Percentiles rank a stretch among this genome's conserved stretches.
phyloP scores from a whole-genome alignment of 2,797 vertebrate species.

The Clarias laeviceps region DNA sequence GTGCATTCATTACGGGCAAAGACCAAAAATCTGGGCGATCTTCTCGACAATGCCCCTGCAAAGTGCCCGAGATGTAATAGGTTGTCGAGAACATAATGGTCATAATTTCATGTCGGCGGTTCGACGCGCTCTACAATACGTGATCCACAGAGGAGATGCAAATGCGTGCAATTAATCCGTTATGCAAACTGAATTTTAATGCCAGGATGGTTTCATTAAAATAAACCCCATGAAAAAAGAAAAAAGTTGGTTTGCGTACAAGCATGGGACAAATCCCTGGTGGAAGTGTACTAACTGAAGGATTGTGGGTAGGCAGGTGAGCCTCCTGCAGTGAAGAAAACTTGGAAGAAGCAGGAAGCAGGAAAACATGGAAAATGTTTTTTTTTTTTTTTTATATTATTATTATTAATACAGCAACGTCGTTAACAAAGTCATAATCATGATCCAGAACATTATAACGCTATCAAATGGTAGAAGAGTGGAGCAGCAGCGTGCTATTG shows the following conservation, averaged over 20 bases:
- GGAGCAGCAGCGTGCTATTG: conserved; percentile 35
- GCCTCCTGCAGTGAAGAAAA: conserved; percentile 37
- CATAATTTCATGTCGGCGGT: conserved; percentile 61
- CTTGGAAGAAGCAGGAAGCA: neutral
- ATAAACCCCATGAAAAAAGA: neutral
- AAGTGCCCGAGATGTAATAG: conserved; percentile 61
- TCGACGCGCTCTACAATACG: conserved; percentile 51
- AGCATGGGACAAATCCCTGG: neutral
- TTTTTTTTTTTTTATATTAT: neutral
- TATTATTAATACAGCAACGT: conserved; percentile 40
- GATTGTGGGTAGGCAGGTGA: conserved; percentile 52
- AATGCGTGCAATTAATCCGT: conserved; percentile 60
- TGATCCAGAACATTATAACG: conserved; percentile 58
- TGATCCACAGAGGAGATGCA: conserved; percentile 58
- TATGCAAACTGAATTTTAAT: conserved; percentile 64
- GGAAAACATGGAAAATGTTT: neutral
- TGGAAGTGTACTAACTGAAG: neutral
- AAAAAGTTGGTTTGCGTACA: conserved; percentile 36
- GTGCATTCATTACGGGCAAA: conserved; percentile 71
- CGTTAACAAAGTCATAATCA: conserved; percentile 57
- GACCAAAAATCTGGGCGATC: conserved; percentile 66
- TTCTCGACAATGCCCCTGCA: conserved; percentile 67
- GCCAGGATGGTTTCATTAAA: conserved; percentile 47
- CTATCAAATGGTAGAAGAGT: conserved; percentile 38
- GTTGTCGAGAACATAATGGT: conserved; percentile 65